Conservation (phyloP, 2,888 invertebrate species). For the Dendrolimus houi region DNA sequence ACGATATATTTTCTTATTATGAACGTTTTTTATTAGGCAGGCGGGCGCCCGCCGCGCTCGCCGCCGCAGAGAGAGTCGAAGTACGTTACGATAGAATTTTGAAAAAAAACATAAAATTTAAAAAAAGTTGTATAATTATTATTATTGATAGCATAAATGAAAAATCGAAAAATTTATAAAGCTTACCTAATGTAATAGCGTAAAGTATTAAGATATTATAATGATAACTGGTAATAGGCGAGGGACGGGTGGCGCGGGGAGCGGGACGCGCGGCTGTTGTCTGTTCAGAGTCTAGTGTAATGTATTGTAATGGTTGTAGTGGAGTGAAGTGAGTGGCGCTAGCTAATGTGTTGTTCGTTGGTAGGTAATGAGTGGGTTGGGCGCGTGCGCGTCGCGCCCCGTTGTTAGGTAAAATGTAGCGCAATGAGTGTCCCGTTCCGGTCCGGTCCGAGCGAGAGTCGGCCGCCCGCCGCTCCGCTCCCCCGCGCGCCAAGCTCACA, state of each 20-base stretch:
- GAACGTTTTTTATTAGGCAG: constrained; percentile 79
- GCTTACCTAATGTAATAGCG: constrained; percentile 76
- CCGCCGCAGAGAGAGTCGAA: constrained; percentile 70
- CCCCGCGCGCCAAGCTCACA: constrained; percentile 66
- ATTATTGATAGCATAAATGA: constrained; percentile 73
- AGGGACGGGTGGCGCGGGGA: constrained; percentile 60
- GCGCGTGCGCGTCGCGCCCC: constrained; percentile 8
- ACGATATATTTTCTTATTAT: constrained; percentile 80
- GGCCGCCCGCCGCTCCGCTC: constrained; percentile 30
- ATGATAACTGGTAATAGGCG: constrained; percentile 52
- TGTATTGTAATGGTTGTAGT: constrained; percentile 8
- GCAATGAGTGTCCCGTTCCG: constrained; percentile 8
- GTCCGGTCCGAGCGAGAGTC: constrained; percentile 5
- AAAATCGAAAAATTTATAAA: constrained; percentile 74
- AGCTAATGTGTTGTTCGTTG: constrained; percentile 39
- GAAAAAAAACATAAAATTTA: constrained; percentile 74
- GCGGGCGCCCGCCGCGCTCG: constrained; percentile 64
- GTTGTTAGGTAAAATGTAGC: background rate
- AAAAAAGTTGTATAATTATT: constrained; percentile 77
- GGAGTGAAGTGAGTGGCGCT: constrained; percentile 15
- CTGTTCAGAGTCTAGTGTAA: constrained; percentile 26
- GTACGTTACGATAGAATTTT: constrained; percentile 75
- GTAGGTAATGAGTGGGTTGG: constrained; percentile 26
- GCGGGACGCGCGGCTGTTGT: constrained; percentile 40
- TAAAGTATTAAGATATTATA: constrained; percentile 74